phyloP scores from a whole-genome alignment of 2,888 invertebrate genomes.

The Yponomeuta sedellus region DNA sequence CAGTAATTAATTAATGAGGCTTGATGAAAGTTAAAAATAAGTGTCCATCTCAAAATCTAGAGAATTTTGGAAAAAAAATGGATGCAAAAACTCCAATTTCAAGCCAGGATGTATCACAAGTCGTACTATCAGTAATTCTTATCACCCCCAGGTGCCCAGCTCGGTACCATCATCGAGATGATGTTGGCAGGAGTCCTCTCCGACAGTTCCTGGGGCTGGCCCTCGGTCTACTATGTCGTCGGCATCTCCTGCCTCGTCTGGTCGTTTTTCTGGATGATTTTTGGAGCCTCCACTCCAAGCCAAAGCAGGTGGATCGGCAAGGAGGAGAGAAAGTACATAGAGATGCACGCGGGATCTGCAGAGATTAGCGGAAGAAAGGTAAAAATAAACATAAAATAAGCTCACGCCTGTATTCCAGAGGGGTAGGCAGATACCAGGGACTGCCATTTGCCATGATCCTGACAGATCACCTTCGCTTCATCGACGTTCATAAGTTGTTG shows the following conservation, averaged over 20 bases:
- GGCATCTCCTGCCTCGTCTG: constrained; percentile 80
- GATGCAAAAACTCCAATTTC: too few relatives aligned
- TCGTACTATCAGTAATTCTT: not conserved
- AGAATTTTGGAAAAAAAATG: too few relatives aligned
- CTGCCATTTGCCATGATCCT: too few relatives aligned
- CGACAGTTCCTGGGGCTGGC: constrained; percentile 84
- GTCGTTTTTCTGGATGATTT: constrained; percentile 76
- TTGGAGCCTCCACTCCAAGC: constrained; percentile 82
- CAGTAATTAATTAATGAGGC: too few relatives aligned
- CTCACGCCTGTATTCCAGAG: too few relatives aligned
- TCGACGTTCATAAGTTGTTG: too few relatives aligned
- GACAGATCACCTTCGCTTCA: too few relatives aligned
- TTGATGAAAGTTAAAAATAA: too few relatives aligned
- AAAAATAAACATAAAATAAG: too few relatives aligned
- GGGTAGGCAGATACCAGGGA: too few relatives aligned
- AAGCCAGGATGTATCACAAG: too few relatives aligned
- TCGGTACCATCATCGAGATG: constrained; percentile 87
- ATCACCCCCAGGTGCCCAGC: constrained; percentile 78
- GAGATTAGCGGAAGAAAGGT: constrained; percentile 31
- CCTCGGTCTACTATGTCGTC: constrained; percentile 85
- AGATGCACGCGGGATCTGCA: constrained; percentile 63
- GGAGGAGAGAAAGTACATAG: constrained; percentile 83
- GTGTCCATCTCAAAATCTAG: too few relatives aligned
- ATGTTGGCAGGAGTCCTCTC: constrained; percentile 83
- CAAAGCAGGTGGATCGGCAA: constrained; percentile 76